These are phyloP conservation scores for Drosophila sucinea DNA, from an alignment of 1,140 invertebrate species.

Conservation along the genomic window DNA sequence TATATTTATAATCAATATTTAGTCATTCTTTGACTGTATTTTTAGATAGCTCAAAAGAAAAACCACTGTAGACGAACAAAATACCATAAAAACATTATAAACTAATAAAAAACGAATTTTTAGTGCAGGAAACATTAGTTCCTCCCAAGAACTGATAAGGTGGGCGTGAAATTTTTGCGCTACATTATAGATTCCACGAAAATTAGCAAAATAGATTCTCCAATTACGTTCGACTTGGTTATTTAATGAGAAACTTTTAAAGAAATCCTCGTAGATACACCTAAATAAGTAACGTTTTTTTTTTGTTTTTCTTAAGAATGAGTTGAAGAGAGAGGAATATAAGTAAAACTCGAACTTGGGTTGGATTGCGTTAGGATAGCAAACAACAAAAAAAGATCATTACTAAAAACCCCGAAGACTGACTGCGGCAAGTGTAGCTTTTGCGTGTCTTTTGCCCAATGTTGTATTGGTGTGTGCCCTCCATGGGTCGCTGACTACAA, in stretches of 20 bases:
- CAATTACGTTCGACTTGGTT: not conserved
- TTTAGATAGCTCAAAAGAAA: not conserved
- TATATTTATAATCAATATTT: no score
- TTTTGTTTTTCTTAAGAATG: not conserved
- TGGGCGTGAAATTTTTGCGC: not conserved
- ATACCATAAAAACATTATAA: not conserved
- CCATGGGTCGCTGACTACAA: conserved; percentile 76
- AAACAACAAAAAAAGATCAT: not conserved
- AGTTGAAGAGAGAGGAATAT: conserved; percentile 15
- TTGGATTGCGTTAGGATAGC: conserved; percentile 8
- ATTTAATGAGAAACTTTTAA: not conserved
- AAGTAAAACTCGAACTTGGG: conserved; percentile 2
- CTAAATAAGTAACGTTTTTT: not conserved
- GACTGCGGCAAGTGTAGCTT: conserved; percentile 12
- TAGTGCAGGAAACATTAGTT: not conserved
- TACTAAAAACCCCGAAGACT: not conserved
- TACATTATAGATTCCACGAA: not conserved
- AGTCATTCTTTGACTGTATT: not conserved
- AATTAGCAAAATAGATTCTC: not conserved
- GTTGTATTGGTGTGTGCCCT: conserved; percentile 42
- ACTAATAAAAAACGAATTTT: not conserved
- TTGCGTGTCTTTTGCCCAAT: conserved; percentile 54
- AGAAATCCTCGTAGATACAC: not conserved
- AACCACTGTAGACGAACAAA: not conserved
- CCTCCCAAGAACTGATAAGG: not conserved